phyloP scores from a whole-genome alignment of 2,888 invertebrate genomes.

The Idaea straminata region DNA sequence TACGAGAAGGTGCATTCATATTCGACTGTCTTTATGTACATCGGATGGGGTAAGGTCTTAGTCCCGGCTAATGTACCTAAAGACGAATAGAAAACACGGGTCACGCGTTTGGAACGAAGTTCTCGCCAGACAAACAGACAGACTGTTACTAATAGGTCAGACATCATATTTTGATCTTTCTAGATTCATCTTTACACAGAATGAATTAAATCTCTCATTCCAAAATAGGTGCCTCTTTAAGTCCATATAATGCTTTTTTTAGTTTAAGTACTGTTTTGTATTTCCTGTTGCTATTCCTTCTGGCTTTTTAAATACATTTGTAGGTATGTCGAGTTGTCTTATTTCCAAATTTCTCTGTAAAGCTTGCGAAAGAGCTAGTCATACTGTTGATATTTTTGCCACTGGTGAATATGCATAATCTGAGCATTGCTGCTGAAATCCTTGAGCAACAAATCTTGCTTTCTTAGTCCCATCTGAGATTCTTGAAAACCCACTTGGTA shows the following conservation, averaged over 20 bases:
- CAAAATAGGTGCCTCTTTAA: constrained; percentile 24
- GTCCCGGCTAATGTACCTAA: constrained; percentile 25
- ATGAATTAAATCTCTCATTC: constrained; percentile 22
- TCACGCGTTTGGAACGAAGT: too few relatives aligned
- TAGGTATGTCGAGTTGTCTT: constrained; percentile 1
- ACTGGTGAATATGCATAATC: constrained; percentile 13
- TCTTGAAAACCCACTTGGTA: constrained; percentile 26
- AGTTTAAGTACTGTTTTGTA: constrained; percentile 13
- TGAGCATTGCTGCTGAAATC: constrained; percentile 14
- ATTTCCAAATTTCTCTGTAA: constrained; percentile 13
- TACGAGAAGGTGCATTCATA: constrained; percentile 65
- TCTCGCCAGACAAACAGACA: too few relatives aligned
- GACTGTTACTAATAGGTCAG: constrained; percentile 8
- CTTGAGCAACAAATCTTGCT: constrained; percentile 26
- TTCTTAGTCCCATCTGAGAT: constrained; percentile 26
- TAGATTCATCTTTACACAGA: constrained; percentile 10
- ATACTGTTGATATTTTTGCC: constrained; percentile 11
- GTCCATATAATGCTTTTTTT: constrained; percentile 22
- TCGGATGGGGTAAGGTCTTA: constrained; percentile 68
- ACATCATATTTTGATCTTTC: constrained; percentile 14
- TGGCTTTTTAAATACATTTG: constrained; percentile 15
- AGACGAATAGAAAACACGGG: not conserved
- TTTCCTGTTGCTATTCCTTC: constrained; percentile 12
- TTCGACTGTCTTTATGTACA: constrained; percentile 67
- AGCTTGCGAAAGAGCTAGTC: constrained; percentile 12